phyloP scores from a whole-genome alignment of 2,888 invertebrate genomes.

The Fragum sueziense region DNA sequence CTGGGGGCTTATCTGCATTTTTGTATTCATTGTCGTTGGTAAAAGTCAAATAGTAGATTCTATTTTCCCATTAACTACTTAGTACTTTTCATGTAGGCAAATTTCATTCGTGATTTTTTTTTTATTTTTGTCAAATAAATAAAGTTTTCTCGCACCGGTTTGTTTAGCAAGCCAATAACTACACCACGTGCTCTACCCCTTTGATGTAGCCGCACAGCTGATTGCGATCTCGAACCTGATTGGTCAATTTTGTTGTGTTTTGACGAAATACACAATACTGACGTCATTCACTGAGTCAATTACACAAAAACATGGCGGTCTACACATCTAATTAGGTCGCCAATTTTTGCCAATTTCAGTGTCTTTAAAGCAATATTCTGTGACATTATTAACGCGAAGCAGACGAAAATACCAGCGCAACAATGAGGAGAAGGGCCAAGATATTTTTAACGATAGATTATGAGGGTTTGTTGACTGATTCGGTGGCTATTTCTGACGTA shows the following conservation, averaged over 20 bases:
- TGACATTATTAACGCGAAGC: no score
- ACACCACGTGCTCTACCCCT: no score
- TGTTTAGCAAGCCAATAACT: no score
- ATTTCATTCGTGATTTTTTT: no score
- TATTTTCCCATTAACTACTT: no score
- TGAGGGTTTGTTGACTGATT: conserved; percentile 51
- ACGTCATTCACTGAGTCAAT: conserved; percentile 56
- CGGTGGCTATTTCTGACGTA: conserved; percentile 50
- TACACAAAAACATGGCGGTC: conserved; percentile 51
- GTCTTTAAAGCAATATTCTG: background rate
- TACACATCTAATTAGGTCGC: background rate
- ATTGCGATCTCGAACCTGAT: background rate
- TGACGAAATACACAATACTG: conserved; percentile 54
- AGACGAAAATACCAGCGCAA: background rate
- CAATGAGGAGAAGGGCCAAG: conserved; percentile 48
- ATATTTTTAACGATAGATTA: conserved; percentile 49
- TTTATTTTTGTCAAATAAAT: no score
- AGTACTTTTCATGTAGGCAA: no score
- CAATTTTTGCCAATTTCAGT: background rate
- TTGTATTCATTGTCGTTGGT: no score
- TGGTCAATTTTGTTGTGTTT: conserved; percentile 10
- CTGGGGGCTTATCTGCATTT: no score
- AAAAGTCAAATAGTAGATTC: no score
- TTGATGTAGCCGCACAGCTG: no score
- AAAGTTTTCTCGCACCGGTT: no score